Evolutionary conservation across 1,140 invertebrate species (phyloP).

Genomic region (Drosophila kohkoa): DNA sequence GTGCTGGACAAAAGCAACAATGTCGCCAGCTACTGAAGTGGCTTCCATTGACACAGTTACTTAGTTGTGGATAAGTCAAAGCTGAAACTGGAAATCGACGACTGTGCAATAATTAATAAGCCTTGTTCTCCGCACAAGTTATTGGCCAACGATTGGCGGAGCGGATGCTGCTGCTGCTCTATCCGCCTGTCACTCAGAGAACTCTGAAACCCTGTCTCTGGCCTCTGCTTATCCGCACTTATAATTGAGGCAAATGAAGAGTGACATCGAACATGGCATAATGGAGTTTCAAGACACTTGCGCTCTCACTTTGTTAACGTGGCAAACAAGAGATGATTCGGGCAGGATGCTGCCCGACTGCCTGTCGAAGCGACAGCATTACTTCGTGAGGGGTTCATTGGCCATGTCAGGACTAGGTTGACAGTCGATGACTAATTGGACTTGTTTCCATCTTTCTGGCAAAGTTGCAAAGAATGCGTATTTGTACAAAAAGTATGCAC

Average conservation of each 20-base stretch:
- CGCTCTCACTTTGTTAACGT: conserved; percentile 40
- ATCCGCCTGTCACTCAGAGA: conserved; percentile 20
- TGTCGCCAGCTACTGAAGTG: conserved; percentile 1
- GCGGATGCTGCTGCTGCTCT: neutral
- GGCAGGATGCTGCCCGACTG: conserved; percentile 1
- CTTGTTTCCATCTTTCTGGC: conserved; percentile 33
- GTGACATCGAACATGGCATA: conserved; percentile 74
- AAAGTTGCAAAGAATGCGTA: neutral
- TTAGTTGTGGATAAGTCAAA: conserved; percentile 36
- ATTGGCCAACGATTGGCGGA: neutral
- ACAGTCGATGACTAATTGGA: conserved; percentile 33
- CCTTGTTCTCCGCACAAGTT: conserved; percentile 13
- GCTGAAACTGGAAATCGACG: conserved; percentile 60
- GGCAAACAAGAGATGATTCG: conserved; percentile 41
- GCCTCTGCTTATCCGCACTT: conserved; percentile 15
- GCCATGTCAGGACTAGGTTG: neutral
- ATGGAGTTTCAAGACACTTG: conserved; percentile 79
- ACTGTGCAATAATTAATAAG: conserved; percentile 74
- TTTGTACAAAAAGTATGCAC: too few species aligned
- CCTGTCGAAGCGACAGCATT: conserved; percentile 15
- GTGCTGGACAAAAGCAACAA: conserved; percentile 18
- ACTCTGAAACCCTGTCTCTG: too few species aligned
- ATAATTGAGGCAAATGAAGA: conserved; percentile 81
- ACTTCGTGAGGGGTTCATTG: conserved; percentile 10
- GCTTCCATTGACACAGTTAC: neutral